Base-by-base conservation (phyloP, 2,113 vertebrate genomes). In the Solea senegalensis region DNA sequence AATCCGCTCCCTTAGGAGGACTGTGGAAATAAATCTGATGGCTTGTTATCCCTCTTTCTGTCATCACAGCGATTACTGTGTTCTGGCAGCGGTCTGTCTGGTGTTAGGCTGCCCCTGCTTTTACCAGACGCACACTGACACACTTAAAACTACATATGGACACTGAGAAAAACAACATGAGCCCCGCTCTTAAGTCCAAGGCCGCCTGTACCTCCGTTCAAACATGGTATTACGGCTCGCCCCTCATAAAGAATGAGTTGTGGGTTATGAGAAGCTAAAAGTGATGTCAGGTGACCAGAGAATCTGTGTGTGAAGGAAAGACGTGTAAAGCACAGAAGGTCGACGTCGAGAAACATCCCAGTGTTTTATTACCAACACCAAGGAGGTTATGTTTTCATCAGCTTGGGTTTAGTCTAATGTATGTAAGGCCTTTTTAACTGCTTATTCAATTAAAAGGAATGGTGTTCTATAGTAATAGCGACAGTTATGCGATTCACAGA, bases 1-100 rank as follows among this genome's bases (percentile, higher is more conserved):
- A 91, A 91, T 91, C 90, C 87, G 54, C 73, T 86, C 90, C 87
- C 83, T 45, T 64, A 83, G 89, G 91, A 90, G 51, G 60, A 15
- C 65, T 80, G 65, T 68, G 81, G 87, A 87, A 88, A 90, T 88
- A 87, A 90, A 91, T 89, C 86, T 90, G 88, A 91, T 90, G 87
- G 84, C 86, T 81, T 90, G 90, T 92, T 86, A 88, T 90, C 86
- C 86, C 68, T 48, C 75, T 67, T 75, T 80, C 85, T 82, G 89
- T 90, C 86, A 89, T 90, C 77, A 54, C 74, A 67, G 72, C 66
- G 85, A 89, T 90, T 88, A 88, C 84, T 66, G 79, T 61, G 82
- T 84, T 79, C 87, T 84, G 86, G 85, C 82, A 76, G 83, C 65
- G 46, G 78, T 76, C 73, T 74, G 68, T 86, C 82, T 87, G 84